Evolutionary conservation across 1,140 invertebrate species (phyloP).

Genomic region (Lucilia cuprina): DNA sequence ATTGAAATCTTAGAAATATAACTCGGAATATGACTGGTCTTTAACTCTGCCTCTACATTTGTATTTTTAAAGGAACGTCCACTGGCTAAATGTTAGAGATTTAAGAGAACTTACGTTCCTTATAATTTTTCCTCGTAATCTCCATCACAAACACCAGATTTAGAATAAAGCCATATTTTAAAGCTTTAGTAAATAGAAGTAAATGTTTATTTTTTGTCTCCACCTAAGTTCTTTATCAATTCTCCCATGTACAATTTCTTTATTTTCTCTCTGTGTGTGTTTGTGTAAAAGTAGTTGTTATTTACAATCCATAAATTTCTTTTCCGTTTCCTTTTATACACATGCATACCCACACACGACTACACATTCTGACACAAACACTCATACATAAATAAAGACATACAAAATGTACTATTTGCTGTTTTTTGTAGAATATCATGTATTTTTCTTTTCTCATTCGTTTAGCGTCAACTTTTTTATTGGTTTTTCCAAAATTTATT

Average conservation of each 20-base stretch:
- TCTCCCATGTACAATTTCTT: not conserved
- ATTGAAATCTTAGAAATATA: no score
- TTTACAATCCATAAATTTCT: conserved; percentile 15
- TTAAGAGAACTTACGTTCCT: no score
- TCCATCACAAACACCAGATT: no score
- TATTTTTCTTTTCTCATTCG: not conserved
- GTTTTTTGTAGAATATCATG: not conserved
- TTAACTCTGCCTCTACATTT: no score
- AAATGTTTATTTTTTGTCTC: not conserved
- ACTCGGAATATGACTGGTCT: no score
- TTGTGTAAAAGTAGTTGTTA: not conserved
- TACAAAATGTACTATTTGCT: not conserved
- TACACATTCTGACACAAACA: no score
- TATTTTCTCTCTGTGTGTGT: not conserved
- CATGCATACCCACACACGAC: no score
- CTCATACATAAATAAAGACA: not conserved
- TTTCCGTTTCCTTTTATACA: conserved; percentile 3
- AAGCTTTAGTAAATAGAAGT: no score
- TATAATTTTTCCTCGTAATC: no score
- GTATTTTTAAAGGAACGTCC: no score
- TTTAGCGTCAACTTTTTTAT: not conserved
- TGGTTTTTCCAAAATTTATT: not conserved
- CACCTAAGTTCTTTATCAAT: not conserved
- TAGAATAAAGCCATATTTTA: no score
- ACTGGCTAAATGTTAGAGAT: no score